Evolutionary conservation across 2,888 invertebrate genomes (phyloP).

Genomic region (Julus scanicus): DNA sequence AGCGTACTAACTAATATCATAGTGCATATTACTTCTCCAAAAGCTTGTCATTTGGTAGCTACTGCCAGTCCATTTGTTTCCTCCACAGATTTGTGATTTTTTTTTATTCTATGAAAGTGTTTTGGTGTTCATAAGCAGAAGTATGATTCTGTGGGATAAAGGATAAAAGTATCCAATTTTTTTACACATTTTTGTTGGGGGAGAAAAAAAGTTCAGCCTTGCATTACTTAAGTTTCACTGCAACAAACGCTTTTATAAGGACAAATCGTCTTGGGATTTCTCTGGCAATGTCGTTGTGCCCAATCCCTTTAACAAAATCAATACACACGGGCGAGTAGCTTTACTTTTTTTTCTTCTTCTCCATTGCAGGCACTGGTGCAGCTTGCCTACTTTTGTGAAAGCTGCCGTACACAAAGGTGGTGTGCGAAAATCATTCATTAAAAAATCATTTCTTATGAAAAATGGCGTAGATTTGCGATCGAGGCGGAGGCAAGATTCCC

Average conservation of each 20-base stretch:
- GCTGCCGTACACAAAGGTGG: slow-evolving; percentile 22
- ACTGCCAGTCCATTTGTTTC: background rate
- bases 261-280: slow-evolving; percentile 31
- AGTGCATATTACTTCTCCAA: too few relatives aligned
- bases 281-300: background rate
- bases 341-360: background rate
- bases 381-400: background rate
- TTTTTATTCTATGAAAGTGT: too few relatives aligned
- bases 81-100: too few relatives aligned
- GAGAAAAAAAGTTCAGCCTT: background rate
- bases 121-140: background rate
- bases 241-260: background rate
- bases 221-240: slow-evolving; percentile 9
- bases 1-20: too few relatives aligned
- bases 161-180: background rate
- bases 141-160: background rate
- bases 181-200: background rate
- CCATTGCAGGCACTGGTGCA: background rate
- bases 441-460: slow-evolving; percentile 47
- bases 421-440: slow-evolving; percentile 42
- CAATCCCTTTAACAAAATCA: slow-evolving; percentile 40
- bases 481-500: slow-evolving; percentile 29
- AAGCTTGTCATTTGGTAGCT: too few relatives aligned
- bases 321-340: slow-evolving; percentile 30
- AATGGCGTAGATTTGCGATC: slow-evolving; percentile 40